Evolutionary conservation across 2,888 invertebrate genomes (phyloP).

Genomic region (Gymnosoma rotundatum): DNA sequence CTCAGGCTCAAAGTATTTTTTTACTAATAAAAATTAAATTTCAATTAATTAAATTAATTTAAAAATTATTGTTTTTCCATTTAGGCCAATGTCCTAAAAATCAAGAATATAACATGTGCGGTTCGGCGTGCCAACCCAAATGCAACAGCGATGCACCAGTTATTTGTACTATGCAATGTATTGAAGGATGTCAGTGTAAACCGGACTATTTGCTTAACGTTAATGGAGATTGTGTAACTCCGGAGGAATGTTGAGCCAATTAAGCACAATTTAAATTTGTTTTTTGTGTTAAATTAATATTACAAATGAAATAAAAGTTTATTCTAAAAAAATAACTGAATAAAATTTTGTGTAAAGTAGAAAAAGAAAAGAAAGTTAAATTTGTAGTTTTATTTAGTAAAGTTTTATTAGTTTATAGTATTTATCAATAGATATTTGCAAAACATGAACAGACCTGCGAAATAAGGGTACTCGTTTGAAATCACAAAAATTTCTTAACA

Average conservation of each 20-base stretch:
- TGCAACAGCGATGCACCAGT: not conserved
- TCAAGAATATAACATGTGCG: slow-evolving; percentile 40
- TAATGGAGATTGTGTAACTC: slow-evolving; percentile 11
- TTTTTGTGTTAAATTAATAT: not conserved
- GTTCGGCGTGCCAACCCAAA: slow-evolving; percentile 34
- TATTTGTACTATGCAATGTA: slow-evolving; percentile 40
- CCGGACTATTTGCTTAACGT: slow-evolving; percentile 47
- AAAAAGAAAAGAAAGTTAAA: no score
- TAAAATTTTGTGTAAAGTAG: no score
- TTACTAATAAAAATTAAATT: not conserved
- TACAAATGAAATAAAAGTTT: not conserved
- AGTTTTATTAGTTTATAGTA: no score
- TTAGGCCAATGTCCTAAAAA: slow-evolving; percentile 25
- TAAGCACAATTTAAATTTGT: not conserved
- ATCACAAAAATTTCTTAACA: no score
- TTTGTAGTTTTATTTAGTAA: no score
- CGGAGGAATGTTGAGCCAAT: slow-evolving; percentile 18
- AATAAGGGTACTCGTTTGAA: no score
- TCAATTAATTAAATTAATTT: not conserved
- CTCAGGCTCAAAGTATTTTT: not conserved
- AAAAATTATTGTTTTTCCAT: not conserved
- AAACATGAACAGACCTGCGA: no score
- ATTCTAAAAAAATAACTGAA: no score
- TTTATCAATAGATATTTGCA: no score
- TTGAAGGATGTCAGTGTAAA: slow-evolving; percentile 59